phyloP scores from a whole-genome alignment of 2,888 invertebrate species.

The Andrena bicolor region DNA sequence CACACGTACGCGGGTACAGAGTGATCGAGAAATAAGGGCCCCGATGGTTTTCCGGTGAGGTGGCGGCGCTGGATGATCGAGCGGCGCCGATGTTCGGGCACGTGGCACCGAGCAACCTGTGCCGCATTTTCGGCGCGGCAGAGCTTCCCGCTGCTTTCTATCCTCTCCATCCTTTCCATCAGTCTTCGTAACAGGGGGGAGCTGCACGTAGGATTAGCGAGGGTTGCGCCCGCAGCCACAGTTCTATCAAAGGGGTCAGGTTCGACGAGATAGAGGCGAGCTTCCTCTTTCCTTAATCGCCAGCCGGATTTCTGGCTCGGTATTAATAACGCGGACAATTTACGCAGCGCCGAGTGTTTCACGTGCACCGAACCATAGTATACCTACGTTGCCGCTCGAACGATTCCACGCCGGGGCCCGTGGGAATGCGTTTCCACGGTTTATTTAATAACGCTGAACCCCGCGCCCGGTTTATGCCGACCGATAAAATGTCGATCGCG shows the following conservation, averaged over 20 bases:
- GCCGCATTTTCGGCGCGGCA: constrained; percentile 11
- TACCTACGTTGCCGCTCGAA: constrained; percentile 38
- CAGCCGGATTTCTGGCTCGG: constrained; percentile 33
- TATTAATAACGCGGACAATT: constrained; percentile 65
- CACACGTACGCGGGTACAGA: constrained; percentile 58
- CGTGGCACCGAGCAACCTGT: constrained; percentile 52
- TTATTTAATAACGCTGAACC: constrained; percentile 67
- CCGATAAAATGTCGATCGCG: constrained; percentile 66
- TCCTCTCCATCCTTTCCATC: too few relatives aligned
- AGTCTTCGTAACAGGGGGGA: not conserved
- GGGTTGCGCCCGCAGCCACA: not conserved
- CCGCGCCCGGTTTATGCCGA: constrained; percentile 51
- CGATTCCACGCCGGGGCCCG: constrained; percentile 46
- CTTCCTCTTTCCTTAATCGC: constrained; percentile 13
- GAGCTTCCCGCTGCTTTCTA: not conserved
- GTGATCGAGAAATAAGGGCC: constrained; percentile 69
- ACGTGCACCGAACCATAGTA: constrained; percentile 59
- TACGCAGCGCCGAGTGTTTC: constrained; percentile 58
- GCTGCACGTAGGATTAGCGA: not conserved
- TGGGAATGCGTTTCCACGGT: constrained; percentile 65
- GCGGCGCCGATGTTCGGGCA: constrained; percentile 46
- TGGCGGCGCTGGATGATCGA: constrained; percentile 42
- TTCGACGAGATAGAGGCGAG: not conserved
- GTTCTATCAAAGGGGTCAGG: not conserved
- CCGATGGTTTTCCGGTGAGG: constrained; percentile 37